phyloP scores from a whole-genome alignment of 2,888 invertebrate genomes.

The Mallateleia sp. region DNA sequence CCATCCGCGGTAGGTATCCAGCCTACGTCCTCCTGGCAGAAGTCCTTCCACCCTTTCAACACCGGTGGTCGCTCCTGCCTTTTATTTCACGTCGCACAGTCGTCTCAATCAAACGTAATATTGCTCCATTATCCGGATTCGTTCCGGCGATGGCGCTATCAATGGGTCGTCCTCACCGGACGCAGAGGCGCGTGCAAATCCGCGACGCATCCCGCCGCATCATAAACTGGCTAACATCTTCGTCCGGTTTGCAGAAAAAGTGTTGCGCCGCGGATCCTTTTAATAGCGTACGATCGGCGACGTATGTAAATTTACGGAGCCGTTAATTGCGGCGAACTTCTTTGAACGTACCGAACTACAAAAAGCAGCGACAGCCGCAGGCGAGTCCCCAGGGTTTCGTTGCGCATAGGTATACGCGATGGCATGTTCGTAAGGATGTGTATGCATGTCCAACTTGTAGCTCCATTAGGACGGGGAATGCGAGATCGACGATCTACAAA shows the following conservation, averaged over 20 bases:
- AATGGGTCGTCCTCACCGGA: slow-evolving; percentile 5
- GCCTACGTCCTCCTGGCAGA: slow-evolving; percentile 61
- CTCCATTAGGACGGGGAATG: slow-evolving; percentile 76
- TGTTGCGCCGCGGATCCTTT: slow-evolving; percentile 76
- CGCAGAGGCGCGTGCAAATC: slow-evolving; percentile 32
- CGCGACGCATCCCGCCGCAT: slow-evolving; percentile 7
- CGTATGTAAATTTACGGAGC: slow-evolving; percentile 87
- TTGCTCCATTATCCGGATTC: slow-evolving; percentile 62
- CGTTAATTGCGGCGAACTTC: slow-evolving; percentile 86
- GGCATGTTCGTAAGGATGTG: slow-evolving; percentile 49
- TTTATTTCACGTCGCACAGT: slow-evolving; percentile 49
- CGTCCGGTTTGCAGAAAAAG: slow-evolving; percentile 71
- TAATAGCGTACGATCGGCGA: slow-evolving; percentile 85
- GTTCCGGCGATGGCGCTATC: slow-evolving; percentile 46
- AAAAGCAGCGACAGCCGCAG: slow-evolving; percentile 81
- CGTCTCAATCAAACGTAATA: slow-evolving; percentile 64
- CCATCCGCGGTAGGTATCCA: slow-evolving; percentile 87
- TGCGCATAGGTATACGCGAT: slow-evolving; percentile 2
- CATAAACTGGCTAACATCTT: slow-evolving; percentile 68
- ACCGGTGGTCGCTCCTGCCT: slow-evolving; percentile 82
- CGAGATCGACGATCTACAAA: slow-evolving; percentile 34
- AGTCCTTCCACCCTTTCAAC: slow-evolving; percentile 82
- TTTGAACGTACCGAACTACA: slow-evolving; percentile 83
- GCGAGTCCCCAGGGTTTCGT: slow-evolving; percentile 40
- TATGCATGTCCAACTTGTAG: slow-evolving; percentile 72